phyloP scores from a whole-genome alignment of 1,140 invertebrate species.

The Probaryconus sp. region DNA sequence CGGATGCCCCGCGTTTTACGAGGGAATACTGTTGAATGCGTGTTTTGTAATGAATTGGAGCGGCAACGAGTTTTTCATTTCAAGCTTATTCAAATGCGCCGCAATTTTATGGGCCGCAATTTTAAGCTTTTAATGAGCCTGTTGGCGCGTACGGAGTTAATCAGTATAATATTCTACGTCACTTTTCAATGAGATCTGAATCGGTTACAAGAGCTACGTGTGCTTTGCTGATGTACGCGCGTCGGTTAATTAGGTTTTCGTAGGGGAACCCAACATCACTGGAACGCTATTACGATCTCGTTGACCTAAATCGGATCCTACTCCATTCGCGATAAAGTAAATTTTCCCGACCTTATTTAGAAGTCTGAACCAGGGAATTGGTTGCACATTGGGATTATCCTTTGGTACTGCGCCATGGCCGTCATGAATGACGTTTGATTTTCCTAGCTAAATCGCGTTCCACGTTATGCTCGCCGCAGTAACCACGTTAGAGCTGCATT shows the following conservation, averaged over 20 bases:
- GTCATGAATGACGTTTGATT: constrained; percentile 22
- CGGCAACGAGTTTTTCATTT: not conserved
- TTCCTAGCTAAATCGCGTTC: not conserved
- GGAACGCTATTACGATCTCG: constrained; percentile 13
- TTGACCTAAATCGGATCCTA: constrained; percentile 21
- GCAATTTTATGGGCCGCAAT: constrained; percentile 15
- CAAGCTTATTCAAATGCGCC: constrained; percentile 22
- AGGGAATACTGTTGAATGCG: not conserved
- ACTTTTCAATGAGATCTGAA: not conserved
- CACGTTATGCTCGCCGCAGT: not conserved
- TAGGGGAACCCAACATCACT: constrained; percentile 8
- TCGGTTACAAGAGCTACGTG: too few species aligned
- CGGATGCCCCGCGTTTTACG: constrained; percentile 22
- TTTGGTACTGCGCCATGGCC: constrained; percentile 2
- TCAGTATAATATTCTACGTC: constrained; percentile 7
- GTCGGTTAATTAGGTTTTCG: constrained; percentile 11
- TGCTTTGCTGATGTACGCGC: constrained; percentile 1
- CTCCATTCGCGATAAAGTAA: constrained; percentile 1
- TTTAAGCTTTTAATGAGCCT: constrained; percentile 3
- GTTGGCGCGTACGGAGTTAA: constrained; percentile 5
- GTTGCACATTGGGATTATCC: too few species aligned
- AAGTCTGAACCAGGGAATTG: constrained; percentile 1
- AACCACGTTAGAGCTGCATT: too few species aligned
- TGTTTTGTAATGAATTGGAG: constrained; percentile 10
- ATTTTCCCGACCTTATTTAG: constrained; percentile 16